These are phyloP conservation scores for Mus musculus DNA, from an alignment of 2,113 vertebrate genomes.

Conservation along the genomic window DNA sequence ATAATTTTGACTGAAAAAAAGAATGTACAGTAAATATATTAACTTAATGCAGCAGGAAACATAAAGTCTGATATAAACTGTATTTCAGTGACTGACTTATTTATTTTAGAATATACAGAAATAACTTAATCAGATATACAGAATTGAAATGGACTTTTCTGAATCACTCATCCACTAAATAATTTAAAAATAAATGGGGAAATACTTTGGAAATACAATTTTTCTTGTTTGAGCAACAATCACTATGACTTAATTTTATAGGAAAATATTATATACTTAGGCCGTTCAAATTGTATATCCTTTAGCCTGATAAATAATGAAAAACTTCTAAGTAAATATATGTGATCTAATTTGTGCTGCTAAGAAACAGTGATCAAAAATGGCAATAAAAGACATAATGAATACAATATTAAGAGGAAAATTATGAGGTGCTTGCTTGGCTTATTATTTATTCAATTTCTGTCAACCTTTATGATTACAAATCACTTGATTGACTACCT, in stretches of 20 bases:
- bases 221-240: conserved; percentile 50
- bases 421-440: conserved; percentile 93
- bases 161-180: conserved; percentile 62
- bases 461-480: conserved; percentile 98
- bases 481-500: conserved; percentile 99
- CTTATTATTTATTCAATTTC: conserved; percentile 96
- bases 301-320: conserved; percentile 77
- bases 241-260: conserved; percentile 62
- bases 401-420: conserved; percentile 94
- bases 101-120: conserved; percentile 75
- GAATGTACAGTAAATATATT: conserved; percentile 60
- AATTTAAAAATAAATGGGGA: conserved; percentile 60
- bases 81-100: neutral
- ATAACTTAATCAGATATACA: conserved; percentile 80
- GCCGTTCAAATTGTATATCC: conserved; percentile 77
- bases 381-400: conserved; percentile 89
- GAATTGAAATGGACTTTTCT: conserved; percentile 75
- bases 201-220: neutral
- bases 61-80: conserved; percentile 73
- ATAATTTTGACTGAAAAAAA: conserved; percentile 70
- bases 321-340: conserved; percentile 82
- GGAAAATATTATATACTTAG: conserved; percentile 55
- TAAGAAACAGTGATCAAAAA: conserved; percentile 86
- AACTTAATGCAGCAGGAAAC: conserved; percentile 36
- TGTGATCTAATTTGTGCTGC: conserved; percentile 84